These are phyloP conservation scores for Onychostoma macrolepis DNA, from an alignment of 2,113 vertebrate species.

Conservation along the genomic window DNA sequence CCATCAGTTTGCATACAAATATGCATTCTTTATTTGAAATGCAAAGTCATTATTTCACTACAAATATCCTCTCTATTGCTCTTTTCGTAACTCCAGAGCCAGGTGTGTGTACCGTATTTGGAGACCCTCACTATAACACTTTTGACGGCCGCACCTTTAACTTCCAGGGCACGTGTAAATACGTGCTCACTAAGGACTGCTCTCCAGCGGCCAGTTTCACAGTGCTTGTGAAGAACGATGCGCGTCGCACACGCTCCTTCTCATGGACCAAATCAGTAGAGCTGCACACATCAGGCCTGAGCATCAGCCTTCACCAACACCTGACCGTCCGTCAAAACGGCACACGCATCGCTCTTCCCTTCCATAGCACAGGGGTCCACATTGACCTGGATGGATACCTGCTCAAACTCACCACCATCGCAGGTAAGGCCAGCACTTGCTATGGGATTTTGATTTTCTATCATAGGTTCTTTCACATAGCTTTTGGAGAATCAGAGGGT, in stretches of 20 bases:
- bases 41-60: not conserved
- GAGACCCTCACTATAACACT: conserved; percentile 99
- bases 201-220: conserved; percentile 88
- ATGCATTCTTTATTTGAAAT: not conserved
- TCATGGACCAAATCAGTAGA: conserved; percentile 98
- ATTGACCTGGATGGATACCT: conserved; percentile 95
- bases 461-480: not conserved
- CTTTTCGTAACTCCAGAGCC: conserved; percentile 81
- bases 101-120: conserved; percentile 97
- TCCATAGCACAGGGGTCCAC: conserved; percentile 84
- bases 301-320: conserved; percentile 93
- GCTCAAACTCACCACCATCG: conserved; percentile 91
- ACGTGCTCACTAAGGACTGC: conserved; percentile 94
- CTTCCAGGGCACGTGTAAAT: conserved; percentile 99
- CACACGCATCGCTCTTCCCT: conserved; percentile 89
- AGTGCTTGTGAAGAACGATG: conserved; percentile 96
- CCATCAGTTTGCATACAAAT: not conserved
- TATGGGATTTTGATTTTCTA: not conserved
- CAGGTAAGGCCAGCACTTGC: conserved; percentile 77
- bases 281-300: conserved; percentile 80
- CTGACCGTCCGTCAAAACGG: conserved; percentile 93
- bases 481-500: not conserved
- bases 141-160: conserved; percentile 98
- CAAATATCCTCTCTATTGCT: not conserved
- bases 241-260: conserved; percentile 92